Conservation (phyloP, 2,888 invertebrate genomes). For the Agrochola lychnidis region DNA sequence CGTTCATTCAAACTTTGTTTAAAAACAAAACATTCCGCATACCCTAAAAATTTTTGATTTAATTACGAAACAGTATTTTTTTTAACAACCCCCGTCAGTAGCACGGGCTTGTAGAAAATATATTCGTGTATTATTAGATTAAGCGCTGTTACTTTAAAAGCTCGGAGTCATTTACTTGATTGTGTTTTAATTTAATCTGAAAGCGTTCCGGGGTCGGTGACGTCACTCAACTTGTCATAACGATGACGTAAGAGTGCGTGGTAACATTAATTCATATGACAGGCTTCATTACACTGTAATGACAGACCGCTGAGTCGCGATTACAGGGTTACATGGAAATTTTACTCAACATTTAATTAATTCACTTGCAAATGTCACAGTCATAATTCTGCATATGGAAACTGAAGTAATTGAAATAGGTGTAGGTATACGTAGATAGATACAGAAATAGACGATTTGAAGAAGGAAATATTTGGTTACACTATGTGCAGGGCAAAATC, state of each 20-base stretch:
- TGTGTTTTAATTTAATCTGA: conserved; percentile 51
- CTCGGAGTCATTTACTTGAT: conserved; percentile 54
- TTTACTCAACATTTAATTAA: conserved; percentile 24
- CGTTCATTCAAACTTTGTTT: conserved; percentile 6
- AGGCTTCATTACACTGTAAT: conserved; percentile 48
- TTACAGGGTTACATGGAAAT: conserved; percentile 9
- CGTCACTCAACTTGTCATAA: conserved; percentile 51
- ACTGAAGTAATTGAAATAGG: neutral
- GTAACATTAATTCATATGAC: conserved; percentile 53
- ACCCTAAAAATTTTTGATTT: conserved; percentile 38
- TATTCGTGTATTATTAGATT: conserved; percentile 45
- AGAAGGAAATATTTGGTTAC: neutral
- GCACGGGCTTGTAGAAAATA: conserved; percentile 13
- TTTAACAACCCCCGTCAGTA: conserved; percentile 9
- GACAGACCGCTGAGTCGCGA: conserved; percentile 28
- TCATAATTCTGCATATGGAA: conserved; percentile 1
- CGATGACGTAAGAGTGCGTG: conserved; percentile 50
- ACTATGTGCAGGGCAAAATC: neutral
- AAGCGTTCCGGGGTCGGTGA: conserved; percentile 26
- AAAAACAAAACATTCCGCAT: conserved; percentile 20
- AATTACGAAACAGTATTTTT: conserved; percentile 36
- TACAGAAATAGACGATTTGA: neutral
- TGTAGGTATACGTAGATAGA: neutral
- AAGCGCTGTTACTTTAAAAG: conserved; percentile 56
- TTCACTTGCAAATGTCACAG: conserved; percentile 9